phyloP scores from a whole-genome alignment of 2,888 invertebrate genomes.

The Epinotia bilunana region DNA sequence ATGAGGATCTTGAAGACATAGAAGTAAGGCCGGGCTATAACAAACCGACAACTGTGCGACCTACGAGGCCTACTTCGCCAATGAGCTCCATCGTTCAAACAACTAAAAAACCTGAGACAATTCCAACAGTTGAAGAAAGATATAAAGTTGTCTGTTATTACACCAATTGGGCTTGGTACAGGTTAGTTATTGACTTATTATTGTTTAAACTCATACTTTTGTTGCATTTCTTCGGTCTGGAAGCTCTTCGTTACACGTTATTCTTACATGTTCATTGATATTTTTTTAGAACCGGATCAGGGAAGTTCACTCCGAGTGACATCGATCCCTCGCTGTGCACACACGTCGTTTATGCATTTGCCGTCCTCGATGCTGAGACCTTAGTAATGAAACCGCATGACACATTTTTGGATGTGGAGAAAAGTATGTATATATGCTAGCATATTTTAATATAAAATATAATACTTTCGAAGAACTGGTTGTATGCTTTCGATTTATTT shows the following conservation, averaged over 20 bases:
- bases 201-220: too few species aligned
- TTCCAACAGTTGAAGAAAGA: conserved; percentile 62
- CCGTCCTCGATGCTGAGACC: conserved; percentile 90
- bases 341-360: conserved; percentile 96
- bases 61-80: conserved; percentile 53
- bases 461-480: neutral
- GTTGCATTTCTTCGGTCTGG: neutral
- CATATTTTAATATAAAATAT: neutral
- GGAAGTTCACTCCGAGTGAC: conserved; percentile 92
- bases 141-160: conserved; percentile 96
- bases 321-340: conserved; percentile 94
- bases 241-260: neutral
- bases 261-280: neutral
- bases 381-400: conserved; percentile 93
- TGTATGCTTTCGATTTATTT: conserved; percentile 41
- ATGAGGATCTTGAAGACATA: conserved; percentile 76
- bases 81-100: conserved; percentile 56
- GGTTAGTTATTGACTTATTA: conserved; percentile 59
- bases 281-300: conserved; percentile 87
- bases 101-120: conserved; percentile 57
- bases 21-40: conserved; percentile 67
- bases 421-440: conserved; percentile 86
- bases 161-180: conserved; percentile 97
- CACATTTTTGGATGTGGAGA: conserved; percentile 95
- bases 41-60: conserved; percentile 51